Evolutionary conservation across 2,797 vertebrate genomes (phyloP), one percentile per base, ranked within the genome.

Genomic region (Sebastes minor): DNA sequence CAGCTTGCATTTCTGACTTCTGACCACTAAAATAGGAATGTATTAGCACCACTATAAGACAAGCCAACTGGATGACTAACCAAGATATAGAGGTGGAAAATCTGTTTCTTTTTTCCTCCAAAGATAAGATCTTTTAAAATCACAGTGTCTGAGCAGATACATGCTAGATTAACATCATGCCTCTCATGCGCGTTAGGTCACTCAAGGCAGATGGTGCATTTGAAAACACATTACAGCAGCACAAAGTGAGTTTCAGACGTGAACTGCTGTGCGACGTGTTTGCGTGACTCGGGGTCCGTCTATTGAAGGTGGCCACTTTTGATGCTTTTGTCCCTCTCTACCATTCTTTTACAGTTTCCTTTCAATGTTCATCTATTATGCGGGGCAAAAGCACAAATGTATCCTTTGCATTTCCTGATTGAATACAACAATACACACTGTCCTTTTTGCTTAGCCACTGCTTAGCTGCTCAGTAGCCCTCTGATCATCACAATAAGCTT

Each of bases 301-400:
- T 71, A 81, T 90, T 92, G 86, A 92, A 66, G 56, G 74, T 38
- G 27, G 78, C 71, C 74, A 89, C 87, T 83, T 91, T 92, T 93
- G 92, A 92, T 92, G 87, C 78, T 80, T 94, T 93, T 93, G 92
- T 94, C 55, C 81, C 38, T 33, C 53, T 82, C 84, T 20, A 6
- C 89, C 74, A 92, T 93, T 94, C 92, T 92, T 92, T 90, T 94
- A 95, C 91, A 90, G 92, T 94, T 91, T 94, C 92, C 82, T 91
- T 95, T 94, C 91, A 94, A 61, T 61, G 66, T 83, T 73, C 65
- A 52, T 67, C 89, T 71, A 89, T 94, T 93, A 84, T 92, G 69
- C 55, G 11, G 60, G 27, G 69, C 84, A 85, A 92, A 91, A 91
- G 90, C 92, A 86, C 89, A 90, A 94, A 92, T 95, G 94, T 95